Evolutionary conservation across 2,888 invertebrate genomes (phyloP), one percentile per base, ranked within the genome.

Genomic region (Agrilus cyanescens): DNA sequence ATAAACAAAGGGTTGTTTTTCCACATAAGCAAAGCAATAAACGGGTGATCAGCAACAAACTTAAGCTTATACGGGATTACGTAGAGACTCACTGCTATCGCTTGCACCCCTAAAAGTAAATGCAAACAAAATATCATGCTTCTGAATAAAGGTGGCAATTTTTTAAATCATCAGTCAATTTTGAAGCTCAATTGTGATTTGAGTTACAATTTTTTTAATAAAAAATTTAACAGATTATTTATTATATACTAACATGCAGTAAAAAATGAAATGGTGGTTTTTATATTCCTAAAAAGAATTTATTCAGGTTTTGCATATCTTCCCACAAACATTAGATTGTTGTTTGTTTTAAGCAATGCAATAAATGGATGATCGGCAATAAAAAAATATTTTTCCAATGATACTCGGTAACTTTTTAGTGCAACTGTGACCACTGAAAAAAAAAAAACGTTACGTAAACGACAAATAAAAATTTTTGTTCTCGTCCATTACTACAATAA

Each of bases 271-370:
- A 4, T n/a, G n/a, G 29, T 15, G 8, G 6, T 29, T 14, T 29
- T 16, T 10, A 36, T 15, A 36, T 14, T 14, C n/a, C 7, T 38
- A 29, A 38, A 38, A 29, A 4, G n/a, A 12, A 12, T 32, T 39
- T 40, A 12, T 12, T 31, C 14, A 32, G 34, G 34, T 34, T 32
- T 34, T 20, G 12, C 12, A 32, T 37, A 35, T 49, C 31, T 40
- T 32, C 46, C 43, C 14, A 20, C 14, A 35, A 47, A 47, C 15
- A 45, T 35, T 8, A 29, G 10, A 18, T 15, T 41, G 16, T 29
- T 12, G 10, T 25, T 30, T 12, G 8, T n/a, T 46, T 43, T 49
- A 41, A 68, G 55, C 6, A 55, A 44, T 45, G 66, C 61, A 51
- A 68, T 52, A 46, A 54, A 54, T 29, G 54, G 48, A 44, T 51